Evolutionary conservation across 2,113 vertebrate genomes (phyloP).

Genomic region (Ciconia maguari): DNA sequence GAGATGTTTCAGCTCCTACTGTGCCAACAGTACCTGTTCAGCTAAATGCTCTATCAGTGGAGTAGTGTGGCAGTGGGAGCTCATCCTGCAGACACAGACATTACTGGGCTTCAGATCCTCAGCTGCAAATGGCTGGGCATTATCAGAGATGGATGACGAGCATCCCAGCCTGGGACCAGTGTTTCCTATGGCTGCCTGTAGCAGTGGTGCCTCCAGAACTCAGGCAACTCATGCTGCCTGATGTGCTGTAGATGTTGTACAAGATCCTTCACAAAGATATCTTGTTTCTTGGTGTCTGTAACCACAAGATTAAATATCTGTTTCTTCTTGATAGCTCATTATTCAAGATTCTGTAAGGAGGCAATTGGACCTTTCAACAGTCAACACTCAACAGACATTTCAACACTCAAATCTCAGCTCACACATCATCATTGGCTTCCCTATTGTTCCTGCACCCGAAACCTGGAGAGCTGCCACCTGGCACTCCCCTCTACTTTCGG

Average conservation of each 20-base stretch:
- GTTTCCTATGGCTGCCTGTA: not conserved
- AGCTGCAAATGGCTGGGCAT: not conserved
- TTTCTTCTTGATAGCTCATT: not conserved
- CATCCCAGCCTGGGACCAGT: not conserved
- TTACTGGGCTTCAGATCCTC: not conserved
- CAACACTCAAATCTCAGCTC: not conserved
- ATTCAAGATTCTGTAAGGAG: not conserved
- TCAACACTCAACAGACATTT: not conserved
- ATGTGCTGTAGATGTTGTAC: not conserved
- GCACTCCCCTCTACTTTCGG: not conserved
- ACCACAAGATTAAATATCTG: not conserved
- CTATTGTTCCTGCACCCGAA: not conserved
- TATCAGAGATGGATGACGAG: not conserved
- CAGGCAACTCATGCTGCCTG: not conserved
- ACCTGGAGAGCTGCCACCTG: not conserved
- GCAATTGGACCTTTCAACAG: not conserved
- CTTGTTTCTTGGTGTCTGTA: not conserved
- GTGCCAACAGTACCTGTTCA: not conserved
- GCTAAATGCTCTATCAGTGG: not conserved
- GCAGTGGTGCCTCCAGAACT: not conserved
- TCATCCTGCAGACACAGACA: not conserved
- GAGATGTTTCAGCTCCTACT: not conserved
- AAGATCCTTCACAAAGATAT: not conserved
- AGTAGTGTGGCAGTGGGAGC: not conserved
- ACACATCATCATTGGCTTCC: not conserved